These are phyloP conservation scores for Sciurus carolinensis DNA, from an alignment of 2,797 vertebrate genomes.

Conservation along the genomic window DNA sequence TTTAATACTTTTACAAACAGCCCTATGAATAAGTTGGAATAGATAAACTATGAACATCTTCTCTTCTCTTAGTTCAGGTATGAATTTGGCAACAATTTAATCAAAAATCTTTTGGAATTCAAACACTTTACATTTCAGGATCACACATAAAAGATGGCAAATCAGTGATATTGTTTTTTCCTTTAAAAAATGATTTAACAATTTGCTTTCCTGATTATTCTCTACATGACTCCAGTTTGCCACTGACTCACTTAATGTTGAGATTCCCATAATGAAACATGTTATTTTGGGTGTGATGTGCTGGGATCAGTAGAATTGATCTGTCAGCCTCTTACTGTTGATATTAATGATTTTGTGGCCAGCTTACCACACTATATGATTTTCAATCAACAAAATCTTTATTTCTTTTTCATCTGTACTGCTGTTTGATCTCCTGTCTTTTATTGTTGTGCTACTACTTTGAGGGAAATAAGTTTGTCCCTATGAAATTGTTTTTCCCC, in stretches of 20 bases:
- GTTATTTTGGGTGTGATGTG: not conserved
- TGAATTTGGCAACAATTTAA: not conserved
- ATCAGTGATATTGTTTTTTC: not conserved
- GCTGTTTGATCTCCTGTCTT: not conserved
- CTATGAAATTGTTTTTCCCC: slow-evolving; percentile 52
- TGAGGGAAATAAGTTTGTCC: slow-evolving; percentile 55
- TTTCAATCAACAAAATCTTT: slow-evolving; percentile 1
- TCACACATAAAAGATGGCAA: not conserved
- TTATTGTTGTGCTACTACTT: not conserved
- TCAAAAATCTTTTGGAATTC: slow-evolving; percentile 22
- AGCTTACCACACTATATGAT: not conserved
- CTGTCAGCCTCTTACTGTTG: not conserved
- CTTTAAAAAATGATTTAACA: not conserved
- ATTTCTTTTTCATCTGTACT: slow-evolving; percentile 48
- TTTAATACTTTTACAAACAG: not conserved
- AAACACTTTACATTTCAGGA: not conserved
- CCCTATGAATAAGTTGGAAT: not conserved
- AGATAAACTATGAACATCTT: not conserved
- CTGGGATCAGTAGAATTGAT: not conserved
- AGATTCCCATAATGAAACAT: not conserved
- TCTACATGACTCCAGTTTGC: slow-evolving; percentile 12
- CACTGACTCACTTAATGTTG: not conserved
- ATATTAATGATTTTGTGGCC: slow-evolving; percentile 10
- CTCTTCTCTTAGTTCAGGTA: not conserved
- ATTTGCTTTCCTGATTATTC: not conserved